Conservation (phyloP, 2,113 vertebrate species). For the Mystacornis crossleyi region DNA sequence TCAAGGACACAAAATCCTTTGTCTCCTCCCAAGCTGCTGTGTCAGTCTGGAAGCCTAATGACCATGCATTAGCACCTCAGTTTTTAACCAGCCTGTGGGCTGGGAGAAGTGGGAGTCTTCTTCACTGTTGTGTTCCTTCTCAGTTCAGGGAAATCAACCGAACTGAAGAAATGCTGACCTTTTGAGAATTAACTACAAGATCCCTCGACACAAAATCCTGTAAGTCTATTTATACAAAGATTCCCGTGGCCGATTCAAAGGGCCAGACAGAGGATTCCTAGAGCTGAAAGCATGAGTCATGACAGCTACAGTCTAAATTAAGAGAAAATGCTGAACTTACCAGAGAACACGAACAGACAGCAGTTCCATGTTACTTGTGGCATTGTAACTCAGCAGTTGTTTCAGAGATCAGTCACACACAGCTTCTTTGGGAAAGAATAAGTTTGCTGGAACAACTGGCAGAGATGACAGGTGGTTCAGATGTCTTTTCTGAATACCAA, state of each 20-base stretch:
- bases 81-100: background rate
- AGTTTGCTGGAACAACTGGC: background rate
- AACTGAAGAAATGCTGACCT: background rate
- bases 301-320: background rate
- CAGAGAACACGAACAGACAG: background rate
- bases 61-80: background rate
- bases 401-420: background rate
- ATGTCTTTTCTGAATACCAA: background rate
- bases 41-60: background rate
- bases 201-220: background rate
- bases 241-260: background rate
- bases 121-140: background rate
- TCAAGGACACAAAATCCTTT: background rate
- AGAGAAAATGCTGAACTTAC: background rate
- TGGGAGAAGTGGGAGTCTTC: background rate
- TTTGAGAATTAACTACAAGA: background rate
- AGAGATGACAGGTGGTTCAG: background rate
- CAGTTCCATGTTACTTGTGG: background rate
- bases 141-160: background rate
- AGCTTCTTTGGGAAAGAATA: background rate
- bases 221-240: background rate
- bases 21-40: background rate
- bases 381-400: background rate
- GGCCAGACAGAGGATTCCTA: background rate
- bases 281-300: background rate